Evolutionary conservation across 1,140 invertebrate genomes (phyloP), one percentile per base, ranked within the genome.

Genomic region (Bicyclus anynana): DNA sequence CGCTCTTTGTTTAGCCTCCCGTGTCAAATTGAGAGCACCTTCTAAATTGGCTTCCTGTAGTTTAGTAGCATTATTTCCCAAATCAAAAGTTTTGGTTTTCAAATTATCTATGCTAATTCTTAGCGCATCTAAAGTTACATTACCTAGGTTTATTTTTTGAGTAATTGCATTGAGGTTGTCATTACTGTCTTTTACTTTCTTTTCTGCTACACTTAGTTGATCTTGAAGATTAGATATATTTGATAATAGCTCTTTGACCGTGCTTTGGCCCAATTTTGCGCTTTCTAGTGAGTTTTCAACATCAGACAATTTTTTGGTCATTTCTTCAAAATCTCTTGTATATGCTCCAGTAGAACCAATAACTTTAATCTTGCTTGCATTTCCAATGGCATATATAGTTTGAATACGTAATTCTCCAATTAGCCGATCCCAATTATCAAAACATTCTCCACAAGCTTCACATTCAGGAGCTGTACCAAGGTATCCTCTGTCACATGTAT

Each of bases 391-490:
- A 26, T 89, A 87, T 6, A 92, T 79, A 0, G 95, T 96, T 74
- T 94, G 91, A 52, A 93, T 92, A 75, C 91, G 81, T 65, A 92
- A 88, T 46, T 94, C 93, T 59, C 92, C 91, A 23, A 99, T 91
- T 62, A 98, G 95, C 35, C 91, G 64, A 89, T 99, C 98, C 99
- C 99, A 99, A 80, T 98, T 99, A 76, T 99, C 95, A 84, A 99
- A 99, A 89, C 99, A 99, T 85, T 99, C 98, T 10, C 98, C 99
- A 89, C 99, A 99, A 0, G 97, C 94, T 35, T 92, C 90, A 80
- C 99, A 99, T 67, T 94, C 90, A 0, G 98, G 98, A 29, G 97
- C 94, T 37, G 92, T 87, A 6, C 98, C 98, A 33, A 96, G 93
- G 69, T 95, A 99, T 16, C 99, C 98, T 54, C 98, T 91, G 35